Evolutionary conservation across 2,113 vertebrate species (phyloP).

Genomic region (Arvicanthis niloticus): DNA sequence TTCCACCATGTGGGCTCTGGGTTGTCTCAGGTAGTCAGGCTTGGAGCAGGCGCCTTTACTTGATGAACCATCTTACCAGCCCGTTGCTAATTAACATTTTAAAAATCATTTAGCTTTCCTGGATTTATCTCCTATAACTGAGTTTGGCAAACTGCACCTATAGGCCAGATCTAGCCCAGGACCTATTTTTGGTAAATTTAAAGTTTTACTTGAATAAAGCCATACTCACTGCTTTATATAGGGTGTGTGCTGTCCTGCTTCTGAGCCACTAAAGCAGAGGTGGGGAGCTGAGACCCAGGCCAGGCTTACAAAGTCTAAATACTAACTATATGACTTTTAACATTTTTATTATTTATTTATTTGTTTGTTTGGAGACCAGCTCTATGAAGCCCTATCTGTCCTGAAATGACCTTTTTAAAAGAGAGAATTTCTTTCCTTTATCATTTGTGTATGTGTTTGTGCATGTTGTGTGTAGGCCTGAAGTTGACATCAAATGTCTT

Average conservation of each 20-base stretch:
- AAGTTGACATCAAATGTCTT: not conserved
- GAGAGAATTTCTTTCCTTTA: not conserved
- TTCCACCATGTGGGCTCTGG: not conserved
- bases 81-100: not conserved
- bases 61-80: not conserved
- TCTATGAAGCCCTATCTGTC: not conserved
- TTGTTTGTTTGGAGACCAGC: not conserved
- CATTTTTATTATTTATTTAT: not conserved
- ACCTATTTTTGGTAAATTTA: not conserved
- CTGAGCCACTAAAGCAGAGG: not conserved
- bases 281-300: not conserved
- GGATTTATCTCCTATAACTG: not conserved
- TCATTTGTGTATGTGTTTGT: not conserved
- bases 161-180: not conserved
- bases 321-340: constrained; percentile 41
- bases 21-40: too few species aligned
- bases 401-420: not conserved
- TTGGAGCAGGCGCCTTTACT: not conserved
- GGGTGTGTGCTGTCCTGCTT: not conserved
- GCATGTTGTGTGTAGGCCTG: not conserved
- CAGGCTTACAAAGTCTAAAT: not conserved
- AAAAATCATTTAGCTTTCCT: constrained; percentile 3
- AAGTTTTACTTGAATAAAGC: not conserved
- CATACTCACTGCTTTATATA: not conserved
- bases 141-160: not conserved